Evolutionary conservation across 2,113 vertebrate genomes (phyloP), one percentile per base, ranked within the genome.

Genomic region (Cinclus mexicanus): DNA sequence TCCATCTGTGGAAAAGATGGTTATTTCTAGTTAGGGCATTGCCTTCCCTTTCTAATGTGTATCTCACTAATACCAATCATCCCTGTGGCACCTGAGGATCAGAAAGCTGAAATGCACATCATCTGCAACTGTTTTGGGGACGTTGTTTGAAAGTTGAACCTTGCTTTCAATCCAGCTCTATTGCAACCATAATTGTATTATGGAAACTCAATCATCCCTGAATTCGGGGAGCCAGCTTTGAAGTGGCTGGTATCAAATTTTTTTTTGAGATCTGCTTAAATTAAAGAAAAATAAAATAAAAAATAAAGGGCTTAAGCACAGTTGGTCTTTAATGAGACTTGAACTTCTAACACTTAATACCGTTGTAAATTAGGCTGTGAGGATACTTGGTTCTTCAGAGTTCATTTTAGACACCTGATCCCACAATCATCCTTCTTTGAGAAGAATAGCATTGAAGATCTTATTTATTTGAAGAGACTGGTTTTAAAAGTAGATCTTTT

Each of bases 71-170:
- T 67, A 67, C 28, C 20, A 4, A 35, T 93, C 44, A 12, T 87
- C 10, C 80, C 61, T 8, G 44, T 76, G 94, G 90, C 92, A 96
- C 94, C 94, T 96, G 92, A 95, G 93, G 86, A 96, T 95, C 92
- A 84, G 95, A 96, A 92, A 82, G 88, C 80, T 52, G 23, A 90
- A 95, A 74, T 26, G 9, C 39, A 29, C 68, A n/a, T 95, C 95
- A 94, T 96, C 96, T 97, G 95, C 92, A 96, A 94, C 93, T 94
- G 8, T 94, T 96, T 92, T 94, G 93, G 88, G 44, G 72, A 93
- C 7, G 37, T 25, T 44, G 77, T 93, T 95, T 96, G 95, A 96
- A 96, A 96, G 83, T 64, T 93, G 92, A 96, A 87, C 88, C 64
- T n/a, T 29, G 61, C 90, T 92, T 90, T 94, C 94, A 93, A 50